Conservation (phyloP, 2,113 vertebrate genomes). For the Phalacrocorax pelagicus region DNA sequence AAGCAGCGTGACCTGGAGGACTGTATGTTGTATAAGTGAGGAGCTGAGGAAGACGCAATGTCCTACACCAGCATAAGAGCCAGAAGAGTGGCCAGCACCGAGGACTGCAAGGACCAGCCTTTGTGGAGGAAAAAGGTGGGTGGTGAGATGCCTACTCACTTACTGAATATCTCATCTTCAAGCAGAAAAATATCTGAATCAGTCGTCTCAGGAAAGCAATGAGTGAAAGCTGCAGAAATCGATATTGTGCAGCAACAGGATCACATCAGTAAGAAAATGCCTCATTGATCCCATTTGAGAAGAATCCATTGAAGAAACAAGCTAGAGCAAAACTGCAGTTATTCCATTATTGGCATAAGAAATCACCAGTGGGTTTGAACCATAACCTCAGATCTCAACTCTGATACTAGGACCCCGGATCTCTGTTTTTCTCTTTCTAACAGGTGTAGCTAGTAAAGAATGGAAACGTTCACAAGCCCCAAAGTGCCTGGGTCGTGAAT, state of each 20-base stretch:
- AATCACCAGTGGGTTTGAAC: neutral
- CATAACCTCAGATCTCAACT: neutral
- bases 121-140: neutral
- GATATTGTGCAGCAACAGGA: neutral
- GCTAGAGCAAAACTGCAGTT: neutral
- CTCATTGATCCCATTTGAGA: neutral
- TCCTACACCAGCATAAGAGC: neutral
- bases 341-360: neutral
- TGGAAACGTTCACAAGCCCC: fast-evolving
- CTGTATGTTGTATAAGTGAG: neutral
- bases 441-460: neutral
- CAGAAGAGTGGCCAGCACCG: neutral
- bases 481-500: fast-evolving
- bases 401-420: neutral
- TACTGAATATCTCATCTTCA: neutral
- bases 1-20: neutral
- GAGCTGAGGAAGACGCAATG: neutral
- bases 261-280: neutral
- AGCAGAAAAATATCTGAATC: neutral
- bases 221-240: neutral
- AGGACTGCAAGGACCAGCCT: neutral
- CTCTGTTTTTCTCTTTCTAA: neutral
- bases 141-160: neutral
- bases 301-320: neutral
- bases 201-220: neutral